Evolutionary conservation across 2,113 vertebrate genomes (phyloP), one percentile per base, ranked within the genome.

Genomic region (Microtus richardsoni): DNA sequence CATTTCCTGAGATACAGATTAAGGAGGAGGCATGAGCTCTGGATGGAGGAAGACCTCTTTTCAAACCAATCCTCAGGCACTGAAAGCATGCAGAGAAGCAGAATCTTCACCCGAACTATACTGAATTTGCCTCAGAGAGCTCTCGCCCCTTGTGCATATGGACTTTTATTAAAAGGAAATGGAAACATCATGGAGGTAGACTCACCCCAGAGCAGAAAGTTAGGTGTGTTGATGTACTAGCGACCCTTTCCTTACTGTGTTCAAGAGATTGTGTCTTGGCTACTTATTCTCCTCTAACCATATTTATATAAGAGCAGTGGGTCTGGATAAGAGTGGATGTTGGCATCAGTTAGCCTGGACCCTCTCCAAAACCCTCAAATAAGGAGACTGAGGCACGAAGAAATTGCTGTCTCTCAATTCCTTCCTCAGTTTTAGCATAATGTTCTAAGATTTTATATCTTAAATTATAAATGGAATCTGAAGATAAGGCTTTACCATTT

Each of bases 81-180:
- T 21, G 54, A 58, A 58, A 19, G 26, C n/a, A 33, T 7, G 49
- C 3, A 85, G 30, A 47, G 39, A 85, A 66, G 14, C 39, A 85
- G 44, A 52, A 52, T 60, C 54, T 62, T 22, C 54, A 52, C 11
- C 5, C 44, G n/a, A 33, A 19, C 19, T 54, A 3, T 36, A 5
- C 36, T 60, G 22, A 4, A 71, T 95, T 93, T 41, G 84, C 1
- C 19, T 90, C 28, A 74, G 39, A 54, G 12, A 90, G 68, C 14
- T 84, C 7, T 87, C 9, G 0, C 44, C 7, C 14, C 33, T 16
- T 62, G n/a, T 24, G 2, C 47, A 66, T 26, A 68, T 39, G 11
- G 64, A 77, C n/a, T 71, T 86, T 30, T 52, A 49, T 66, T 82
- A 80, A 94, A 91, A 79, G 87, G 41, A 93, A 94, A 87, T 41